phyloP scores from a whole-genome alignment of 2,113 vertebrate genomes.

The Brienomyrus longianalis region DNA sequence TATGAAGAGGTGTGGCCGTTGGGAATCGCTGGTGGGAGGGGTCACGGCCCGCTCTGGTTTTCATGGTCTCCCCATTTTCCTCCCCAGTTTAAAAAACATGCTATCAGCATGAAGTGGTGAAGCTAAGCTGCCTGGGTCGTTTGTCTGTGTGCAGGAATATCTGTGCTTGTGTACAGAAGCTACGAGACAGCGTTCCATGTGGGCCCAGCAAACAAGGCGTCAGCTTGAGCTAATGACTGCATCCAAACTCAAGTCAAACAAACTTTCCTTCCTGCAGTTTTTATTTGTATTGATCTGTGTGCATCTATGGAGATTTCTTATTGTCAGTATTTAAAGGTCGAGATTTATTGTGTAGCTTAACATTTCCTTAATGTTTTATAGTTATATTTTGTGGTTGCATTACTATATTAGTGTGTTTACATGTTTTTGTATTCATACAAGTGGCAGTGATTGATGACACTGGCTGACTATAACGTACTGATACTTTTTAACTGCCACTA shows the following conservation, averaged over 20 bases:
- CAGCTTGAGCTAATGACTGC: background rate
- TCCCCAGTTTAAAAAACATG: background rate
- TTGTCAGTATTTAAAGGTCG: background rate
- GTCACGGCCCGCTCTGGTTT: background rate
- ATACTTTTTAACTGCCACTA: background rate
- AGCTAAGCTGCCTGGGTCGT: background rate
- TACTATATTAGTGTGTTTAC: background rate
- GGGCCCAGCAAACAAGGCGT: background rate
- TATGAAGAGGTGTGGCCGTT: background rate
- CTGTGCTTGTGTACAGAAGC: background rate
- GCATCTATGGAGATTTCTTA: background rate
- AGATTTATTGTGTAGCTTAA: background rate
- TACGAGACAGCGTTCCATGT: background rate
- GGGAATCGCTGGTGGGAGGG: background rate
- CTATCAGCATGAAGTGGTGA: background rate
- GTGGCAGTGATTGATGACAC: background rate
- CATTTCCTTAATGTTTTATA: background rate
- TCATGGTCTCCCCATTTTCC: background rate
- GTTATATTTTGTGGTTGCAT: background rate
- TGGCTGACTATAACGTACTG: background rate
- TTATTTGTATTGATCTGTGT: background rate
- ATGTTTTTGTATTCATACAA: background rate
- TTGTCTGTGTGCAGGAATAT: background rate
- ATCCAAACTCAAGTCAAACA: background rate
- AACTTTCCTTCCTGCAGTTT: background rate